phyloP scores from a whole-genome alignment of 2,113 vertebrate species.

The Rhynchopsitta pachyrhyncha region DNA sequence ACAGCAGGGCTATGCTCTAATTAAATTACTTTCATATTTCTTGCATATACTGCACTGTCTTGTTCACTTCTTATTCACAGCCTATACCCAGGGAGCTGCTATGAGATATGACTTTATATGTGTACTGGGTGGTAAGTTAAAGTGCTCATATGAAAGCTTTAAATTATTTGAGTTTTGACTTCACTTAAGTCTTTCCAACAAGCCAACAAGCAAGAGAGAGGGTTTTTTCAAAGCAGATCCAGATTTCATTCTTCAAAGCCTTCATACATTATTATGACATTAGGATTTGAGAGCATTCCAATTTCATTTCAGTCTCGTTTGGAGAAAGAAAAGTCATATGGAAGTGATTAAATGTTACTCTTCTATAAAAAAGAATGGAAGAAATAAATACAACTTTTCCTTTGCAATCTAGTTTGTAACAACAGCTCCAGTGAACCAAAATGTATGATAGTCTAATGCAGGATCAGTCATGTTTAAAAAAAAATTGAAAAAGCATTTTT shows the following conservation, averaged over 20 bases:
- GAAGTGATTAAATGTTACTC: constrained; percentile 36
- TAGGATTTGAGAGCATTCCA: constrained; percentile 35
- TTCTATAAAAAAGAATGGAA: constrained; percentile 29
- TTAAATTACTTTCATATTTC: not conserved
- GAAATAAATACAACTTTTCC: not conserved
- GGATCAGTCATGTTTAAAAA: not conserved
- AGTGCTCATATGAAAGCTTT: not conserved
- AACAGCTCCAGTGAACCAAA: not conserved
- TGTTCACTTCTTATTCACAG: not conserved
- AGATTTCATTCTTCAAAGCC: constrained; percentile 28
- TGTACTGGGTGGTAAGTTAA: not conserved
- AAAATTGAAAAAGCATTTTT: not conserved
- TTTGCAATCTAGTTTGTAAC: not conserved
- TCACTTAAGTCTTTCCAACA: not conserved
- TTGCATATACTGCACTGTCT: not conserved
- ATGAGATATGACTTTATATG: not conserved
- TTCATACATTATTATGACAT: not conserved
- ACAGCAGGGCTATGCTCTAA: not conserved
- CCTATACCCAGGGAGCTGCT: not conserved
- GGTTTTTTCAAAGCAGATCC: constrained; percentile 39
- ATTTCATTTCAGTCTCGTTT: constrained; percentile 27
- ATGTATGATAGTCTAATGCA: not conserved
- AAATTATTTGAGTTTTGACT: constrained; percentile 18
- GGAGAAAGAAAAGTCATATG: constrained; percentile 35
- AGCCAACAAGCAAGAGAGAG: not conserved